Evolutionary conservation across 2,888 invertebrate genomes (phyloP).

Genomic region (Callinectes sapidus): DNA sequence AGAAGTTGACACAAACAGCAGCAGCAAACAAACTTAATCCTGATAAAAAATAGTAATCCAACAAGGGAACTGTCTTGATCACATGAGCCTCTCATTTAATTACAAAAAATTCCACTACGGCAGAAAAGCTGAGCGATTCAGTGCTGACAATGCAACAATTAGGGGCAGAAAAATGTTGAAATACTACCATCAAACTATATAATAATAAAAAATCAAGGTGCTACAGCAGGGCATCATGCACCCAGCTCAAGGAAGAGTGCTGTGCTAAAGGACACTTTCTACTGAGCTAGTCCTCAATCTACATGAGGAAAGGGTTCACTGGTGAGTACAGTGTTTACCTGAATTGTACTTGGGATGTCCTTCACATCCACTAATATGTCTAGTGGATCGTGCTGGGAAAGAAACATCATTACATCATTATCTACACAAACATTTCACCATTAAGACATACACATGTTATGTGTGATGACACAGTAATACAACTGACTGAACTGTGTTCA

Average conservation of each 20-base stretch:
- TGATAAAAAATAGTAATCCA: background rate
- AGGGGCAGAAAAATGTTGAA: background rate
- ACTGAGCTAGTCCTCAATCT: background rate
- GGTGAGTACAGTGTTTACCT: conserved; percentile 44
- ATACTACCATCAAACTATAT: background rate
- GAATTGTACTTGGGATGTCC: conserved; percentile 56
- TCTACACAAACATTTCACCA: background rate
- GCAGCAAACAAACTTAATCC: background rate
- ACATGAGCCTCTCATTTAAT: background rate
- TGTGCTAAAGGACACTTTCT: conserved; percentile 9
- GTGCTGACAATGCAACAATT: background rate
- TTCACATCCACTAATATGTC: conserved; percentile 62
- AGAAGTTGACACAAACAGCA: background rate
- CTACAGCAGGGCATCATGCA: background rate
- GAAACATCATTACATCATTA: conserved; percentile 23
- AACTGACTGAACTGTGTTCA: background rate
- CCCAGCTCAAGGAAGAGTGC: background rate
- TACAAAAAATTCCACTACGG: background rate
- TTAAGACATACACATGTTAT: background rate
- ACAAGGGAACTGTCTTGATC: background rate
- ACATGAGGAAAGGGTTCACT: background rate
- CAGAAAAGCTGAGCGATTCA: background rate
- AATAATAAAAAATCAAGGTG: background rate
- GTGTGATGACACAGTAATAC: background rate
- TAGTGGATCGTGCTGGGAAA: conserved; percentile 60